phyloP scores from a whole-genome alignment of 1,140 invertebrate species.

The Physella acuta region DNA sequence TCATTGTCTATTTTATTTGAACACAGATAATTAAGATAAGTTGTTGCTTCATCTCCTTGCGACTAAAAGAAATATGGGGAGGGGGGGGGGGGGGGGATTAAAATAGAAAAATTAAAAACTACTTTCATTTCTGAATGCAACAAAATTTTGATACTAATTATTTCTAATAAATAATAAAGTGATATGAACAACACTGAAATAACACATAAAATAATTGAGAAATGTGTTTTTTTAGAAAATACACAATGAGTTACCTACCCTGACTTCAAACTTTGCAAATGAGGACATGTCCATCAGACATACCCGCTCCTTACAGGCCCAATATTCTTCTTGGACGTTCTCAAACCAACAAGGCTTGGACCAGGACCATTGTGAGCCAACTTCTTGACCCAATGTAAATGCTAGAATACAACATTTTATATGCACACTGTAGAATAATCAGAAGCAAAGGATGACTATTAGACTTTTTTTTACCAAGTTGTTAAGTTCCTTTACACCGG shows the following conservation, averaged over 20 bases:
- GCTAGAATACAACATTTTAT: too few species aligned
- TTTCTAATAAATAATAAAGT: not conserved
- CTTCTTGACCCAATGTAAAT: too few species aligned
- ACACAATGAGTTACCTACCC: conserved; percentile 71
- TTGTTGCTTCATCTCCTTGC: conserved; percentile 80
- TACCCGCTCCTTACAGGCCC: conserved; percentile 88
- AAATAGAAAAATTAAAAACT: not conserved
- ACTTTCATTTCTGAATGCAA: not conserved
- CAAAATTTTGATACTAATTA: conserved; percentile 1
- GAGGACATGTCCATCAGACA: conserved; percentile 96
- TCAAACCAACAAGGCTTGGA: conserved; percentile 93
- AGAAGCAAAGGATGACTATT: too few species aligned
- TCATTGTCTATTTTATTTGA: conserved; percentile 96
- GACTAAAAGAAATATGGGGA: too few species aligned
- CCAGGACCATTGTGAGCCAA: conserved; percentile 39
- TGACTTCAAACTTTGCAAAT: conserved; percentile 95
- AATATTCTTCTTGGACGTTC: conserved; percentile 84
- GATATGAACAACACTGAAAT: not conserved
- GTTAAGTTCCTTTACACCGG: too few species aligned
- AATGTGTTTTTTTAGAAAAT: not conserved
- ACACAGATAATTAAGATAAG: conserved; percentile 89
- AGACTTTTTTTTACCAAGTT: too few species aligned
- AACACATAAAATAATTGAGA: not conserved
- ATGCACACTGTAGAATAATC: too few species aligned
- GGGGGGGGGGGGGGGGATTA: too few species aligned